These are phyloP conservation scores for Drosophila punjabiensis DNA, from an alignment of 1,140 invertebrate species.

Conservation along the genomic window DNA sequence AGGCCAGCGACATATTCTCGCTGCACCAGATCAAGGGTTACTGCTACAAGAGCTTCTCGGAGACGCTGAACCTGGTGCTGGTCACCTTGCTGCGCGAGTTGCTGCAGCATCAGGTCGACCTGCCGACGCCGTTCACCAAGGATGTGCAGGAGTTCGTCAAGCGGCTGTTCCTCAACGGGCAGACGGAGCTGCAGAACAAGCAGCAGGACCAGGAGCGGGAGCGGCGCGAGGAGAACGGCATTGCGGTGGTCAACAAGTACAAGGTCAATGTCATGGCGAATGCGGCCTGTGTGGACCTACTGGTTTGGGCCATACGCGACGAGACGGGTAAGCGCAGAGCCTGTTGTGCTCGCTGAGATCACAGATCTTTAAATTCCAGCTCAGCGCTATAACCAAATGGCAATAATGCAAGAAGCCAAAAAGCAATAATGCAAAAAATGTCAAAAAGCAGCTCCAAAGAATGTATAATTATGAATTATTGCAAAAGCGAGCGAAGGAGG, in stretches of 20 bases:
- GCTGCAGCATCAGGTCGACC: constrained; percentile 94
- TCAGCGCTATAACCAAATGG: constrained; percentile 31
- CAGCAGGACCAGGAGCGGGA: constrained; percentile 94
- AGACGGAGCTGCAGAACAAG: constrained; percentile 95
- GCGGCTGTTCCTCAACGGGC: constrained; percentile 95
- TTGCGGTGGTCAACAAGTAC: constrained; percentile 92
- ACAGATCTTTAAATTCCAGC: constrained; percentile 20
- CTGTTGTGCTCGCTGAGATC: background rate
- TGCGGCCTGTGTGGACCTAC: constrained; percentile 97
- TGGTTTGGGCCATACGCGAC: constrained; percentile 98
- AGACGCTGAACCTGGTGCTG: constrained; percentile 97
- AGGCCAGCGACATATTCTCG: constrained; percentile 91
- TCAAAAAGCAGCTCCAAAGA: constrained; percentile 11
- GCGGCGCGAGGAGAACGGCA: constrained; percentile 91
- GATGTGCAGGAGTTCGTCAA: constrained; percentile 93
- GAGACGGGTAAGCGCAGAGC: constrained; percentile 92
- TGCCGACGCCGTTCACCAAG: constrained; percentile 95
- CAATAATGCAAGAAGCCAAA: constrained; percentile 20
- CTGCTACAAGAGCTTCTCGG: constrained; percentile 95
- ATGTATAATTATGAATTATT: background rate
- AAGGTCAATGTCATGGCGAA: constrained; percentile 98
- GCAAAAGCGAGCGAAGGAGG: constrained; percentile 14
- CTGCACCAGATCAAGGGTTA: constrained; percentile 87
- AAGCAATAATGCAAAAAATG: constrained; percentile 21
- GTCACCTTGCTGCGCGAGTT: constrained; percentile 96